Base-by-base conservation (phyloP, 2,888 invertebrate genomes). In the Platycnemis pennipes region DNA sequence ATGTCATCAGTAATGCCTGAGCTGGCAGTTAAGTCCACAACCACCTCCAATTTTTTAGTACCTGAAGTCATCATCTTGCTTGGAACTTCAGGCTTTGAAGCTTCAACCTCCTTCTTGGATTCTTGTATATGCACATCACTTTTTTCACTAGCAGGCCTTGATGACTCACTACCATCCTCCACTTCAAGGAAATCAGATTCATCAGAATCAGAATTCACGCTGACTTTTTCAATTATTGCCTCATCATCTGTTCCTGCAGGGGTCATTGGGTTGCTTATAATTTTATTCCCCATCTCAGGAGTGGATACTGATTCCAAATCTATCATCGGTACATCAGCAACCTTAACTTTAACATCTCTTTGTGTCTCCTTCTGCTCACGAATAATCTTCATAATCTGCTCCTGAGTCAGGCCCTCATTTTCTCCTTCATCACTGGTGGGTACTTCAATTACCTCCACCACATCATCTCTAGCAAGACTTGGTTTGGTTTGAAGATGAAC, bases 1-100 rank as follows among this genome's bases (percentile, higher is more conserved):
- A 98, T 97, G 96, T 98, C 98, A 95, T 98, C 97, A 19, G 96
- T 45, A 1, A 94, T 87, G 16, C 49, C 85, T 91, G 86, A 2
- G 37, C 44, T 69, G 31, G 94, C 31, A 13, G 45, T 53, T 31
- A 94, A 53, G 53, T 94, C 44, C 19, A 95, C 86, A 5, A 94
- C 94, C n/a, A 95, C 94, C 37, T 94, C 94, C 7, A 94, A 63
- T 44, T 63, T 26, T 37, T 69, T 37, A 45, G 26, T n/a, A 42
- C 8, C 37, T 77, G 3, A 0, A 26, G 45, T 22, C 4, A 44
- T 16, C 13, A 45, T 44, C 16, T 44, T 8, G 87, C 26, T 46
- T 22, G 13, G 26, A 26, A 45, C 87, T 45, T 26, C 45, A 44
- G 87, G 8, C 26, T 87, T 87, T 44, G 26, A 22, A 0, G 11